Conservation (phyloP, 1,140 invertebrate genomes). For the Aphelenchoides besseyi region DNA sequence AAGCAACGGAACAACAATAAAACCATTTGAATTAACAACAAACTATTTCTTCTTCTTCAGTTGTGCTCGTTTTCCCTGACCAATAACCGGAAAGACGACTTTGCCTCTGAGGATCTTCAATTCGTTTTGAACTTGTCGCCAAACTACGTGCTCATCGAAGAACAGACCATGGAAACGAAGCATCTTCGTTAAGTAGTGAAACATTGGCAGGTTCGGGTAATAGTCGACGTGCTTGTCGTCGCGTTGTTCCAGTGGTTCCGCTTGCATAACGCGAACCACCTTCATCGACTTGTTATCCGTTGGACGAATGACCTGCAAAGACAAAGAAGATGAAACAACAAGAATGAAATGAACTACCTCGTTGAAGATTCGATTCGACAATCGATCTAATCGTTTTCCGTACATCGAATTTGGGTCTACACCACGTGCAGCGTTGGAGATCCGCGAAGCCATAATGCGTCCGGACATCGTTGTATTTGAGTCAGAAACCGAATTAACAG, state of each 20-base stretch:
- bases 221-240: conserved; percentile 48
- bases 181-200: conserved; percentile 62
- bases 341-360: conserved; percentile 47
- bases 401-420: conserved; percentile 47
- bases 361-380: conserved; percentile 58
- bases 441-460: conserved; percentile 37
- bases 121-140: conserved; percentile 56
- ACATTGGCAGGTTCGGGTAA: conserved; percentile 62
- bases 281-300: conserved; percentile 44
- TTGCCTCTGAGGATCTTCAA: conserved; percentile 55
- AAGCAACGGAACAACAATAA: background rate
- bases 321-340: background rate
- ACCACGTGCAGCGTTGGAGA: conserved; percentile 38
- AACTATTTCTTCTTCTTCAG: conserved; percentile 28
- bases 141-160: conserved; percentile 60
- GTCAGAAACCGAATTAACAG: too few relatives aligned
- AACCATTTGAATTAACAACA: too few relatives aligned
- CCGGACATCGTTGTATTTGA: conserved; percentile 41
- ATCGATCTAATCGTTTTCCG: conserved; percentile 58
- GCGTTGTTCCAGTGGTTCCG: conserved; percentile 55
- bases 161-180: conserved; percentile 58
- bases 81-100: conserved; percentile 54
- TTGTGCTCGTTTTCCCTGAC: conserved; percentile 53
- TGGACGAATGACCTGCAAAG: conserved; percentile 34
- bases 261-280: conserved; percentile 56